phyloP scores from a whole-genome alignment of 2,797 vertebrate species.

The Neomorphus geoffroyi region DNA sequence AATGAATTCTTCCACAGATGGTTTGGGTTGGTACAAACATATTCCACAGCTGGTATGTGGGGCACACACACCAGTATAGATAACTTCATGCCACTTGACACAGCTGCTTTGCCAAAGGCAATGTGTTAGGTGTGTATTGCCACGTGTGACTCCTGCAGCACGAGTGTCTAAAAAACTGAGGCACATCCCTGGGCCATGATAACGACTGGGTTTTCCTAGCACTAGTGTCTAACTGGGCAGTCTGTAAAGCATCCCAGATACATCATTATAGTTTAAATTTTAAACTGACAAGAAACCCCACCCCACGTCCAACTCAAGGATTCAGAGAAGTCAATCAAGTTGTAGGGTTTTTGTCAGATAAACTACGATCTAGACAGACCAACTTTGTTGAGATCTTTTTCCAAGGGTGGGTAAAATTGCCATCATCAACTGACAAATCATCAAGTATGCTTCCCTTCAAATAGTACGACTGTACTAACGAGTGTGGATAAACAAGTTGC shows the following conservation, averaged over 20 bases:
- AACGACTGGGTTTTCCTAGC: not conserved
- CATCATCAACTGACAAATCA: not conserved
- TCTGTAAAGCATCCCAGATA: not conserved
- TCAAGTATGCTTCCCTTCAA: not conserved
- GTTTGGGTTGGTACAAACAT: not conserved
- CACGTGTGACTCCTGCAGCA: not conserved
- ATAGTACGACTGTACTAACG: not conserved
- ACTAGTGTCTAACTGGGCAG: not conserved
- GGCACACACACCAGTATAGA: not conserved
- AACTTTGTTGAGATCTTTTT: not conserved
- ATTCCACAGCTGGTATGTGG: not conserved
- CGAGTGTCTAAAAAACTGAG: not conserved
- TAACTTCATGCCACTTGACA: not conserved
- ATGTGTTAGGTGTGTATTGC: accelerated
- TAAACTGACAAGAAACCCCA: not conserved
- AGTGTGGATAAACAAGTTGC: not conserved
- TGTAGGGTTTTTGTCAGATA: not conserved
- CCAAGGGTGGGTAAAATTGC: not conserved
- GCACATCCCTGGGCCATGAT: not conserved
- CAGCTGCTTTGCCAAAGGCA: not conserved
- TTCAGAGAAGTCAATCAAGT: not conserved
- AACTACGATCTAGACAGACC: not conserved
- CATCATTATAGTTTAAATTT: not conserved
- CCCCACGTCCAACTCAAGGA: not conserved
- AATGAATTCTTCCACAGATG: not conserved